A percentile compares a stretch with the other conserved stretches of the same genome.
Evolutionary conservation across 2,888 invertebrate species (phyloP).

Genomic region (Tenthredo livida): DNA sequence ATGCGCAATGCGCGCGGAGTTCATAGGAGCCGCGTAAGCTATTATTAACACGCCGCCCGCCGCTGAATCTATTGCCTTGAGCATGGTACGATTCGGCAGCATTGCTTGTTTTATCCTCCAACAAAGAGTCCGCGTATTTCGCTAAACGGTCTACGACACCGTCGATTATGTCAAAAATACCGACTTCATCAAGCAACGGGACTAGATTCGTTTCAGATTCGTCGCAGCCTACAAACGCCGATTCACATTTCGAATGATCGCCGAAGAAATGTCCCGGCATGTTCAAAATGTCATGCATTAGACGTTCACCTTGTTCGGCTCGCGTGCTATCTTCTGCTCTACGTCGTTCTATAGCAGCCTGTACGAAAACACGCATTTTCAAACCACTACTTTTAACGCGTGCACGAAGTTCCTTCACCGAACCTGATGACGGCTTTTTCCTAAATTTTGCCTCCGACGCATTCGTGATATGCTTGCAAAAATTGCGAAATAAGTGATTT

Average conservation of each 20-base stretch:
- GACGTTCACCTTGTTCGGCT: background rate
- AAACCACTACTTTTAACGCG: background rate
- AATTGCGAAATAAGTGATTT: conserved; percentile 53
- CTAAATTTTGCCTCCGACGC: background rate
- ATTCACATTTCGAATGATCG: conserved; percentile 43
- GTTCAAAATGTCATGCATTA: conserved; percentile 55
- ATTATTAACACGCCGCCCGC: conserved; percentile 37
- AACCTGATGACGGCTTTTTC: conserved; percentile 9
- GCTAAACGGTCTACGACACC: conserved; percentile 16
- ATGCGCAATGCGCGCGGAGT: background rate
- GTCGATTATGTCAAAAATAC: conserved; percentile 6
- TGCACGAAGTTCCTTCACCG: background rate
- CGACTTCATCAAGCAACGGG: conserved; percentile 2
- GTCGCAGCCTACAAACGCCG: background rate
- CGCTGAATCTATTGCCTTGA: background rate
- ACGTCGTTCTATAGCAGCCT: conserved; percentile 7
- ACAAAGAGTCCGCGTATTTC: conserved; percentile 28
- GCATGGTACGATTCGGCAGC: conserved; percentile 39
- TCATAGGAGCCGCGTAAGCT: conserved; percentile 47
- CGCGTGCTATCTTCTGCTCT: conserved; percentile 14
- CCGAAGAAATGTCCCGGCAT: conserved; percentile 57
- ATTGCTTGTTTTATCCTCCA: conserved; percentile 51
- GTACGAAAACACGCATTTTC: conserved; percentile 35
- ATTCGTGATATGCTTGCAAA: conserved; percentile 44
- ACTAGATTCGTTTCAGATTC: conserved; percentile 42